phyloP scores from a whole-genome alignment of 1,140 invertebrate species.

The Macrostomum lignano region DNA sequence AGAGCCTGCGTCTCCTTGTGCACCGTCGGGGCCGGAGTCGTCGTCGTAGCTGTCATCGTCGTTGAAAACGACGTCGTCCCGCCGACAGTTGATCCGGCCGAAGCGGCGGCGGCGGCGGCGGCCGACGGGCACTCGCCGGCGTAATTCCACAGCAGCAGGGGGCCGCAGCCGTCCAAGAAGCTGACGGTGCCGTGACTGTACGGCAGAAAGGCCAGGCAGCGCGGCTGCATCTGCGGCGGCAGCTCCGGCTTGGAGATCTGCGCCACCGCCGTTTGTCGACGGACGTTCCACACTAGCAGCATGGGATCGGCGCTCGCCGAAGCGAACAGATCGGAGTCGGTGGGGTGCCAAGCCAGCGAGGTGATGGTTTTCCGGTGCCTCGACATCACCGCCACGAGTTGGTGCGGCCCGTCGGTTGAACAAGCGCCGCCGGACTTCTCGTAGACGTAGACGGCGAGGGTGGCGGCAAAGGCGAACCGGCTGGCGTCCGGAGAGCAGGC shows the following conservation, averaged over 20 bases:
- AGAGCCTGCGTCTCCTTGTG: too few relatives aligned
- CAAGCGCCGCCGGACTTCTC: too few relatives aligned
- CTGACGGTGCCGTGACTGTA: constrained; percentile 13
- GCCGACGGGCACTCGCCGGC: constrained; percentile 3
- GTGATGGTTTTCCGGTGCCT: constrained; percentile 30
- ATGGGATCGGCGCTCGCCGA: constrained; percentile 17
- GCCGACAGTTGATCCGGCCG: too few relatives aligned
- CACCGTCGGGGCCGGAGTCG: too few relatives aligned
- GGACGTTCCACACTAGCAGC: constrained; percentile 24
- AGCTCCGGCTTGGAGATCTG: constrained; percentile 12
- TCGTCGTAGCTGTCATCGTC: too few relatives aligned
- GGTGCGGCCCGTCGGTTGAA: too few relatives aligned
- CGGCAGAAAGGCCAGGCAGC: too few relatives aligned
- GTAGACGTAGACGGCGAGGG: constrained; percentile 30
- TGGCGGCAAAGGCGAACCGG: constrained; percentile 30
- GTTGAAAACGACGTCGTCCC: too few relatives aligned
- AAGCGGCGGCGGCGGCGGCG: too few relatives aligned
- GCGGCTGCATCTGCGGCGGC: constrained; percentile 11
- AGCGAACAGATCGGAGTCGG: constrained; percentile 20
- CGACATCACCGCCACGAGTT: too few relatives aligned
- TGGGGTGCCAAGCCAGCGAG: constrained; percentile 21
- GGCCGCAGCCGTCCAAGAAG: constrained; percentile 16
- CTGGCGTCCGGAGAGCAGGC: constrained; percentile 17
- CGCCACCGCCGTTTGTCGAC: constrained; percentile 14
- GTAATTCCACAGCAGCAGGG: constrained; percentile 19